phyloP scores from a whole-genome alignment of 2,797 vertebrate species.

The Microctenopoma steveboyesi region DNA sequence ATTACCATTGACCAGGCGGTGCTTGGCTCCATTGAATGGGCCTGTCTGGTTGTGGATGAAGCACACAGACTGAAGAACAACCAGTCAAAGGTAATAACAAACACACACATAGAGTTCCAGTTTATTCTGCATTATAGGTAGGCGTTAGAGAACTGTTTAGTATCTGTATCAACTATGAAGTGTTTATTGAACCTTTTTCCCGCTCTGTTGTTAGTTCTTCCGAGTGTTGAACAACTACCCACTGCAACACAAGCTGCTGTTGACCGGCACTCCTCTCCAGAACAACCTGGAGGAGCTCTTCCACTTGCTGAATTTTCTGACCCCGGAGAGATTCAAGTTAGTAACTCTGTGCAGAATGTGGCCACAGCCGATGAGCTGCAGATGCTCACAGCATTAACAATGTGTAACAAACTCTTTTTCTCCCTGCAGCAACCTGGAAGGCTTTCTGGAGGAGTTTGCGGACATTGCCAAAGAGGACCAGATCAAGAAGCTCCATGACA shows the following conservation, averaged over 20 bases:
- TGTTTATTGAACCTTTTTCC: background rate
- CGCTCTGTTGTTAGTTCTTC: constrained; percentile 87
- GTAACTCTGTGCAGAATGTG: constrained; percentile 58
- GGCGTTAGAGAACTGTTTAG: background rate
- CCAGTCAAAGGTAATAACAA: constrained; percentile 90
- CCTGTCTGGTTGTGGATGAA: constrained; percentile 97
- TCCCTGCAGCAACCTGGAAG: constrained; percentile 91
- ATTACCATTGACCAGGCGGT: constrained; percentile 98
- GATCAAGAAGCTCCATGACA: constrained; percentile 99
- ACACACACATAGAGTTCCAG: background rate
- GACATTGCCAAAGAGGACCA: constrained; percentile 99
- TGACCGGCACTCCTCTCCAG: constrained; percentile 97
- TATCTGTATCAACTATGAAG: background rate
- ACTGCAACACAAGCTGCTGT: constrained; percentile 95
- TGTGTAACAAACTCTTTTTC: constrained; percentile 6
- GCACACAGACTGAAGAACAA: constrained; percentile 99
- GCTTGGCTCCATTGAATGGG: constrained; percentile 97
- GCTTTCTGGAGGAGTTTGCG: constrained; percentile 98
- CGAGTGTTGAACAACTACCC: constrained; percentile 96
- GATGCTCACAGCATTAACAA: background rate
- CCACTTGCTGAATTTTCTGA: constrained; percentile 97
- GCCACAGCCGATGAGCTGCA: background rate
- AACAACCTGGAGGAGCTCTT: constrained; percentile 98
- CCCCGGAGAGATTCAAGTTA: constrained; percentile 96
- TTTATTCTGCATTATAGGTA: background rate